These are phyloP conservation scores for Zaprionus ornatus DNA, from an alignment of 1,140 invertebrate species.

Conservation along the genomic window DNA sequence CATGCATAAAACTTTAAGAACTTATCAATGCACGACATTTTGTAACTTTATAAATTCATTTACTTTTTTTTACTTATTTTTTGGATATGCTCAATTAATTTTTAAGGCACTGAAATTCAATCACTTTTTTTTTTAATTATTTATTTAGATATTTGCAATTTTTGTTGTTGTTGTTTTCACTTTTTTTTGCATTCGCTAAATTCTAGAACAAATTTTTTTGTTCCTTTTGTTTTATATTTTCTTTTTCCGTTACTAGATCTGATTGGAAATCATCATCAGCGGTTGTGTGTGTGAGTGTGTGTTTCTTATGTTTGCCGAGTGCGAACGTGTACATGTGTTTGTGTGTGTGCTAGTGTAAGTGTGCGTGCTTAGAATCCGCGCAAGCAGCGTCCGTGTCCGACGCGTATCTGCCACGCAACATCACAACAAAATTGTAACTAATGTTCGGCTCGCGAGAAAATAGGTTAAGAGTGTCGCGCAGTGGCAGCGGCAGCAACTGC, in stretches of 20 bases:
- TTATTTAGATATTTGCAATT: slow-evolving; percentile 20
- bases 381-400: slow-evolving; percentile 78
- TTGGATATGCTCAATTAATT: slow-evolving; percentile 28
- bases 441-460: slow-evolving; percentile 77
- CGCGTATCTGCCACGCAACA: slow-evolving; percentile 82
- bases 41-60: slow-evolving; percentile 2
- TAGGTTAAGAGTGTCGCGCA: slow-evolving; percentile 81
- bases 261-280: slow-evolving; percentile 33
- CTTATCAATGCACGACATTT: slow-evolving; percentile 70
- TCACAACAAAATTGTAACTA: slow-evolving; percentile 83
- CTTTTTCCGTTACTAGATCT: slow-evolving; percentile 35
- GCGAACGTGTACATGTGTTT: slow-evolving; percentile 16
- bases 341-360: slow-evolving; percentile 45
- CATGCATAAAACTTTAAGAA: slow-evolving; percentile 64
- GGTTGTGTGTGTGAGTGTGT: slow-evolving; percentile 27
- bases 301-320: not conserved
- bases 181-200: slow-evolving; percentile 48
- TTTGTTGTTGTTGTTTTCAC: slow-evolving; percentile 12
- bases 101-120: slow-evolving; percentile 62
- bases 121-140: slow-evolving; percentile 20
- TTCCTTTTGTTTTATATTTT: slow-evolving; percentile 12
- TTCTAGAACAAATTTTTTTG: slow-evolving; percentile 38
- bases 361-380: slow-evolving; percentile 74
- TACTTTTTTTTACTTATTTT: slow-evolving; percentile 16
- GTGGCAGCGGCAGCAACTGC: slow-evolving; percentile 44